phyloP scores from a whole-genome alignment of 2,113 vertebrate species.

The Xenotilapia longispinis region DNA sequence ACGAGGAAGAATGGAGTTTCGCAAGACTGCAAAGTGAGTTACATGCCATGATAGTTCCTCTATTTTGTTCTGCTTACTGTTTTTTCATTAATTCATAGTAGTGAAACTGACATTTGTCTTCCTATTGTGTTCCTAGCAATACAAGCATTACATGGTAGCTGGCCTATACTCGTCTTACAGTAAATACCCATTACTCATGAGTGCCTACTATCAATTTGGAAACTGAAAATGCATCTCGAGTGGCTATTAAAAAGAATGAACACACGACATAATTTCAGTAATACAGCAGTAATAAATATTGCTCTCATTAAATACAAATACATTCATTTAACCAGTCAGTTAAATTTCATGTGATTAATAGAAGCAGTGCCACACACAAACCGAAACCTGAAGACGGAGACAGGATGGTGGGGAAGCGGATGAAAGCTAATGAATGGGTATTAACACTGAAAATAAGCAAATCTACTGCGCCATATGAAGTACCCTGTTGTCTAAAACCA shows the following conservation, averaged over 20 bases:
- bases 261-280: not conserved
- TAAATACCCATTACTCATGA: not conserved
- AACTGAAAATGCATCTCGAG: not conserved
- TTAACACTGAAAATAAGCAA: not conserved
- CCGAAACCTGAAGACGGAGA: not conserved
- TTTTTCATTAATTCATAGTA: constrained; percentile 66
- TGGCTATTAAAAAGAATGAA: not conserved
- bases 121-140: constrained; percentile 10
- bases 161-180: not conserved
- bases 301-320: not conserved
- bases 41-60: constrained; percentile 66
- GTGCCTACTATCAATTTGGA: not conserved
- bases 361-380: not conserved
- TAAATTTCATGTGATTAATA: not conserved
- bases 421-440: not conserved
- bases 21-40: constrained; percentile 64
- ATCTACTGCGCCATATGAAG: not conserved
- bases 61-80: constrained; percentile 67
- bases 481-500: not conserved
- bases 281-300: not conserved
- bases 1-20: constrained; percentile 68
- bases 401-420: not conserved
- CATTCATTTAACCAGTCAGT: not conserved
- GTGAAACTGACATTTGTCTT: constrained; percentile 57
- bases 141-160: not conserved